A percentile compares a stretch with the other conserved stretches of the same genome.
These are phyloP conservation scores for Sanderia malayensis DNA, from an alignment of 30 jellyfish, hydroid and myxozoan genomes.

Conservation along the genomic window DNA sequence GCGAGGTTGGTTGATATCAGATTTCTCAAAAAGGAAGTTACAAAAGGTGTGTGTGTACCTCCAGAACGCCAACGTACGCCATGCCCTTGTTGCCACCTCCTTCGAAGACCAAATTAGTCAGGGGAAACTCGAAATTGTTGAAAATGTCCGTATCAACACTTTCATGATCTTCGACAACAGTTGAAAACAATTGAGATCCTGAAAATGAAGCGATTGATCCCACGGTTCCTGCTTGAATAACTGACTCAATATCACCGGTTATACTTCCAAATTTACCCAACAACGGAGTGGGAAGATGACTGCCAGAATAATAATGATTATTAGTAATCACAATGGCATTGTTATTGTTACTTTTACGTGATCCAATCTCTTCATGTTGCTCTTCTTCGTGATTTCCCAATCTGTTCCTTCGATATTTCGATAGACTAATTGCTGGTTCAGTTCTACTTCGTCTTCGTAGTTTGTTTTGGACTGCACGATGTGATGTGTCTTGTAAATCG, in stretches of 20 bases:
- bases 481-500: too few species aligned
- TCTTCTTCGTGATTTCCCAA: background rate
- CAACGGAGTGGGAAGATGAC: conserved; percentile 10
- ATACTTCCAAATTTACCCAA: conserved; percentile 20
- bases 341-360: background rate
- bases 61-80: conserved; percentile 90
- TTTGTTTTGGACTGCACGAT: too few species aligned
- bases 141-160: conserved; percentile 79
- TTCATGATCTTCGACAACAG: conserved; percentile 60
- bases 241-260: conserved; percentile 54
- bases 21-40: too few species aligned
- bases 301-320: too few species aligned
- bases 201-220: conserved; percentile 80
- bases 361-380: background rate
- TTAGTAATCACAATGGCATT: background rate
- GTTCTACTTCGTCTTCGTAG: conserved; percentile 25
- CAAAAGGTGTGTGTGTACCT: too few species aligned
- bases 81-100: conserved; percentile 97
- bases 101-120: conserved; percentile 75
- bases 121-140: conserved; percentile 77
- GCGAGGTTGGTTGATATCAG: too few species aligned
- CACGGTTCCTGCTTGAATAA: conserved; percentile 68
- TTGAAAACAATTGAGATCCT: conserved; percentile 55
- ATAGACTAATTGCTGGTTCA: conserved; percentile 42
- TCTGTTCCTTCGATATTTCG: conserved; percentile 14